Evolutionary conservation across 1,140 invertebrate genomes (phyloP), one percentile per base, ranked within the genome.

Genomic region (Calliphora vicina): DNA sequence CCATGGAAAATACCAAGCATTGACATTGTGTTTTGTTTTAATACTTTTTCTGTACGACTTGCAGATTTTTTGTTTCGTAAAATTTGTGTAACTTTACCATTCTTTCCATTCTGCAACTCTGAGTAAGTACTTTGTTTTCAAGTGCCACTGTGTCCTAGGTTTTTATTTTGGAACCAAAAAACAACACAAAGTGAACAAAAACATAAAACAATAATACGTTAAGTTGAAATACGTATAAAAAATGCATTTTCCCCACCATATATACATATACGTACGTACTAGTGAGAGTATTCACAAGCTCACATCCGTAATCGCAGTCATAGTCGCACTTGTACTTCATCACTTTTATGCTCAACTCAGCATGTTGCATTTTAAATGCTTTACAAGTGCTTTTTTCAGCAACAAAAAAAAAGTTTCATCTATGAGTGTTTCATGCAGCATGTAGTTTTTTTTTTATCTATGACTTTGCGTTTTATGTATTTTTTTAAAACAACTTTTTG

Each of bases 281-380:
- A 15, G 15, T 17, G n/a, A n/a, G n/a, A n/a, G 10, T 67, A 10
- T n/a, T 20, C 61, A 23, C 61, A 23, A 10, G 5, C n/a, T 9
- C 61, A 23, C 23, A 67, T 23, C 4, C 61, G 9, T 23, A 57
- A 17, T 57, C 50, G 50, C n/a, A 57, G 15, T 57, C 15, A n/a
- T n/a, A 57, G 15, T 57, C n/a, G 50, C n/a, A 23, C 61, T 67
- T 67, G 20, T 67, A 67, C 61, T 67, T 67, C 61, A 67, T 67
- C 61, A 67, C 61, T 67, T 67, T 67, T 45, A 78, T 78, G 35
- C 35, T 23, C 74, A 78, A 43, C 74, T 78, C 74, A 78, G 42
- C 74, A 78, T 78, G 74, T 78, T 78, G 35, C 74, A 27, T 78
- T 78, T 78, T 78, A 78, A 78, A 78, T 78, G 74, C 23, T 78